phyloP scores from a whole-genome alignment of 2,888 invertebrate species.

The Cephus pygmeus region DNA sequence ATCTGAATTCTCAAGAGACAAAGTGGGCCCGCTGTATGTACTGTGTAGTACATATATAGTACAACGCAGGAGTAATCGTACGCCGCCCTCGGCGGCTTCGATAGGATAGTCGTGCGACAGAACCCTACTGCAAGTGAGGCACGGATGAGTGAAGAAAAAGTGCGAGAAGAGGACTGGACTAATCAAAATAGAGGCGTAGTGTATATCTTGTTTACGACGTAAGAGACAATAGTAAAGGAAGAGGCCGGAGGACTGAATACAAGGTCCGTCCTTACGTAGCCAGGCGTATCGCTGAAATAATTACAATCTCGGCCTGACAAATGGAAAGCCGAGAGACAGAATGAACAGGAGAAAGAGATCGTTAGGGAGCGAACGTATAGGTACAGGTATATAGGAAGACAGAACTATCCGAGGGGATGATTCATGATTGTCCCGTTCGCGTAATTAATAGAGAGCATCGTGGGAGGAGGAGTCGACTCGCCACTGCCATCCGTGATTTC shows the following conservation, averaged over 20 bases:
- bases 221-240: not conserved
- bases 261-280: not conserved
- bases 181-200: not conserved
- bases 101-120: conserved; percentile 52
- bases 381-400: not conserved
- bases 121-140: conserved; percentile 29
- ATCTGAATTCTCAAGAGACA: conserved; percentile 41
- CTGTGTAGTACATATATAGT: conserved; percentile 26
- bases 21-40: conserved; percentile 29
- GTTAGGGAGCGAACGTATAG: not conserved
- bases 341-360: not conserved
- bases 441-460: not conserved
- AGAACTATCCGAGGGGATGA: not conserved
- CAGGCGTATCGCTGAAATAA: not conserved
- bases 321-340: not conserved
- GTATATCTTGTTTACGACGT: not conserved
- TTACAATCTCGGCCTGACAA: not conserved
- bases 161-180: not conserved
- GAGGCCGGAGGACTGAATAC: not conserved
- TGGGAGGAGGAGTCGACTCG: not conserved
- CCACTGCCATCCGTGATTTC: not conserved
- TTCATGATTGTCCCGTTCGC: not conserved
- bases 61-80: conserved; percentile 42
- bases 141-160: not conserved
- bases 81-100: conserved; percentile 45